These are phyloP conservation scores for Himantopus leucocephalus DNA, from an alignment of 2,113 vertebrate species.

Conservation along the genomic window DNA sequence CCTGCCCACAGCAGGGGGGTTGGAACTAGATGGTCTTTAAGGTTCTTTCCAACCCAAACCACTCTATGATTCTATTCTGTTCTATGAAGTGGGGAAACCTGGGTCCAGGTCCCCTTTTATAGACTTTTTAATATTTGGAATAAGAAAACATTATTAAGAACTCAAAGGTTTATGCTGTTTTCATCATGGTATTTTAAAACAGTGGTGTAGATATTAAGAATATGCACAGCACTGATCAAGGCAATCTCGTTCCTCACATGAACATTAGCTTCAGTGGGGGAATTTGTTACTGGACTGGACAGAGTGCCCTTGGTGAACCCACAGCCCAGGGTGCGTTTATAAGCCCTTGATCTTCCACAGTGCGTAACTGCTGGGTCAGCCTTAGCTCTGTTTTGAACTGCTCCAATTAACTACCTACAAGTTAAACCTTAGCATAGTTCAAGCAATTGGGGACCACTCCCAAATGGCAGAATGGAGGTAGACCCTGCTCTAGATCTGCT, in stretches of 20 bases:
- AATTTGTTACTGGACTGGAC: neutral
- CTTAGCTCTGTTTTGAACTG: neutral
- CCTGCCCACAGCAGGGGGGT: neutral
- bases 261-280: neutral
- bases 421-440: neutral
- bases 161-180: neutral
- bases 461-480: neutral
- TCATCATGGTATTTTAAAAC: neutral
- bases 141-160: neutral
- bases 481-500: neutral
- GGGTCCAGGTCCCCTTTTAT: neutral
- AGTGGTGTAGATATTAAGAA: neutral
- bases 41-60: neutral
- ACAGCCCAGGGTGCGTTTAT: neutral
- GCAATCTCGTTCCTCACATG: neutral
- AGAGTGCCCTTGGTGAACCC: neutral
- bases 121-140: neutral
- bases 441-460: neutral
- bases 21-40: neutral
- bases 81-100: neutral
- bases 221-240: neutral
- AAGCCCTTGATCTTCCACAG: neutral
- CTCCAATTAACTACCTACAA: neutral
- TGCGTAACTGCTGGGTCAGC: neutral
- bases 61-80: neutral